Percentiles rank a stretch among this genome's conserved stretches.
These are phyloP conservation scores for Stenichneumon culpator DNA, from an alignment of 2,888 invertebrate genomes.

Conservation along the genomic window DNA sequence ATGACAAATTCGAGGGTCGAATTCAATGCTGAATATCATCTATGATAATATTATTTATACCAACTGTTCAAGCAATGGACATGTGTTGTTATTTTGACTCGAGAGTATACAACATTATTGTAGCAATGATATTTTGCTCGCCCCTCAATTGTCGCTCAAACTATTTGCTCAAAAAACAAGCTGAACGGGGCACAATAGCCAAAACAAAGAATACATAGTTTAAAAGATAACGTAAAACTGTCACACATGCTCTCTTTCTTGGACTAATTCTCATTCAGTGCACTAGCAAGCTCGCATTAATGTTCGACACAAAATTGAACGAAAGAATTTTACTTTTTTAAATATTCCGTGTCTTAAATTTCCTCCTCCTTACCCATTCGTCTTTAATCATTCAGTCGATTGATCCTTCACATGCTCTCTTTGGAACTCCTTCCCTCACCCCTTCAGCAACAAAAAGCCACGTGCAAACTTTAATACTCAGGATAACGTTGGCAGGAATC, in stretches of 20 bases:
- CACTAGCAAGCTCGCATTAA: background rate
- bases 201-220: conserved; percentile 9
- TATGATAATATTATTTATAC: conserved; percentile 13
- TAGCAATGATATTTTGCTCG: background rate
- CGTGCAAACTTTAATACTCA: conserved; percentile 74
- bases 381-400: conserved; percentile 12
- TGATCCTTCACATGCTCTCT: conserved; percentile 13
- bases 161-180: conserved; percentile 61
- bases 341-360: background rate
- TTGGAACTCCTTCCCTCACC: background rate
- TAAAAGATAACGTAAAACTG: conserved; percentile 1
- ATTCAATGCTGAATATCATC: background rate
- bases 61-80: background rate
- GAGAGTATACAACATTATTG: background rate
- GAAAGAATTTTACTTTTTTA: background rate
- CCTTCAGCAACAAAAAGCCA: conserved; percentile 30
- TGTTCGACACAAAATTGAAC: background rate
- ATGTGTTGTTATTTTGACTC: background rate
- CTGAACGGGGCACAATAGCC: conserved; percentile 12
- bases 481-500: conserved; percentile 73
- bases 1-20: conserved; percentile 25
- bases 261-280: conserved; percentile 22
- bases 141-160: conserved; percentile 58
- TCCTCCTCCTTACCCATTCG: background rate
- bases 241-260: conserved; percentile 37